Percentiles rank a stretch among this genome's conserved stretches.
These are phyloP conservation scores for Craniophora ligustri DNA, from an alignment of 2,888 invertebrate species.

Conservation along the genomic window DNA sequence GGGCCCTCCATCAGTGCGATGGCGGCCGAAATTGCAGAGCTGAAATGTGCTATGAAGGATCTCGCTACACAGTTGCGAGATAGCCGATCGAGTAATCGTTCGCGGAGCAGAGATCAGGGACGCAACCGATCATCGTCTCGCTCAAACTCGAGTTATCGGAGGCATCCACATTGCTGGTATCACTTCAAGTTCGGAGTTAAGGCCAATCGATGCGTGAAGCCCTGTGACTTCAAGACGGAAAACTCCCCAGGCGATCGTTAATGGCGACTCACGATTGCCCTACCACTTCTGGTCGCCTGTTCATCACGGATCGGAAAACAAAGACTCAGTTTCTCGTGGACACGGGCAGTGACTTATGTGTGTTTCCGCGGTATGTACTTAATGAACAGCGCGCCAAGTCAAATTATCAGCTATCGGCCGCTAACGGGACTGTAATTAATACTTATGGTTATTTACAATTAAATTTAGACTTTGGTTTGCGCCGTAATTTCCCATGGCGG, in stretches of 20 bases:
- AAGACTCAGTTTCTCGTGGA: constrained; percentile 33
- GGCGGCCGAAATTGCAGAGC: no score
- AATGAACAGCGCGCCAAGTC: constrained; percentile 23
- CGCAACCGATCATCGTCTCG: background rate
- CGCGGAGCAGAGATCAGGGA: background rate
- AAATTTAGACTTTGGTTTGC: constrained; percentile 46
- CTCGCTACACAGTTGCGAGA: background rate
- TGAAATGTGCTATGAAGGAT: background rate
- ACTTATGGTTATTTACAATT: constrained; percentile 48
- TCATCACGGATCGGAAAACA: constrained; percentile 39
- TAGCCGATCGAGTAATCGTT: background rate
- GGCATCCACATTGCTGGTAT: constrained; percentile 45
- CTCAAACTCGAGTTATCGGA: constrained; percentile 30
- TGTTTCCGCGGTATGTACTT: constrained; percentile 23
- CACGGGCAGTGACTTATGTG: constrained; percentile 33
- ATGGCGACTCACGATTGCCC: constrained; percentile 44
- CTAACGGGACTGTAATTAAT: constrained; percentile 46
- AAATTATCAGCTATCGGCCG: constrained; percentile 37
- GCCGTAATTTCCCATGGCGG: constrained; percentile 47
- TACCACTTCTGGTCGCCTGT: constrained; percentile 41
- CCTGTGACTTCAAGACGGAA: constrained; percentile 31
- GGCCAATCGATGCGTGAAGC: constrained; percentile 28
- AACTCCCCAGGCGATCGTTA: constrained; percentile 30
- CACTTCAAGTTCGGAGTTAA: constrained; percentile 27
- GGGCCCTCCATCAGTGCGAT: no score